A percentile compares a stretch with the other conserved stretches of the same genome.
phyloP scores from a whole-genome alignment of 2,797 vertebrate genomes.

The Myotis vivesi region DNA sequence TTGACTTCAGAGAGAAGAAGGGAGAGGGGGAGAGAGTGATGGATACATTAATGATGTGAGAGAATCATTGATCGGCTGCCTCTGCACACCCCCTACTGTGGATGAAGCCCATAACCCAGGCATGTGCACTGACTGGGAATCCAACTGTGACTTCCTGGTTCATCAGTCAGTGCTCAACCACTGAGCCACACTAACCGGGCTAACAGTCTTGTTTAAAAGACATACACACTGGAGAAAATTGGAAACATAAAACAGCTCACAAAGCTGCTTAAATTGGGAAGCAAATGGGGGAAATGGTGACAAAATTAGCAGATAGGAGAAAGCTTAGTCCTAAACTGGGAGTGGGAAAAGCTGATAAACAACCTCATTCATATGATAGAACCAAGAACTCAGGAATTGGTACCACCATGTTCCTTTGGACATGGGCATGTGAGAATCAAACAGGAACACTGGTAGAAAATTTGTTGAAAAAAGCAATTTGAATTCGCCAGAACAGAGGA shows the following conservation, averaged over 20 bases:
- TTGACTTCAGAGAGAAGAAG: no score
- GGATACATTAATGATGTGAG: no score
- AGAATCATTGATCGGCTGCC: no score
- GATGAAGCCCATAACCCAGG: no score
- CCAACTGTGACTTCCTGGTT: no score
- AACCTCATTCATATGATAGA: background rate
- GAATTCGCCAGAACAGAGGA: background rate
- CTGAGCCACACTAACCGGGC: no score
- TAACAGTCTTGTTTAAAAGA: background rate
- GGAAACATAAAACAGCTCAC: slow-evolving; percentile 9
- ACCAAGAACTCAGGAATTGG: background rate
- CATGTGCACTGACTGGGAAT: no score
- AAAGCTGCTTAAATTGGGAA: background rate
- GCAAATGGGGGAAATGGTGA: background rate
- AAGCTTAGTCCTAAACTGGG: background rate
- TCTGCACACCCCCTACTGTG: no score
- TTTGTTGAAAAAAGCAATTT: background rate
- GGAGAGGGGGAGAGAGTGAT: no score
- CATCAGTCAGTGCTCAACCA: no score
- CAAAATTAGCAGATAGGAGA: background rate
- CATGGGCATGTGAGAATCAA: background rate
- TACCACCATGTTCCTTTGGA: background rate
- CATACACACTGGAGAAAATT: background rate
- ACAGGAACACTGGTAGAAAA: background rate
- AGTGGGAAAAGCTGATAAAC: background rate